Percentiles rank a stretch among this genome's conserved stretches.
These are phyloP conservation scores for Oncopeltus fasciatus DNA, from an alignment of 1,140 invertebrate genomes.

Conservation along the genomic window DNA sequence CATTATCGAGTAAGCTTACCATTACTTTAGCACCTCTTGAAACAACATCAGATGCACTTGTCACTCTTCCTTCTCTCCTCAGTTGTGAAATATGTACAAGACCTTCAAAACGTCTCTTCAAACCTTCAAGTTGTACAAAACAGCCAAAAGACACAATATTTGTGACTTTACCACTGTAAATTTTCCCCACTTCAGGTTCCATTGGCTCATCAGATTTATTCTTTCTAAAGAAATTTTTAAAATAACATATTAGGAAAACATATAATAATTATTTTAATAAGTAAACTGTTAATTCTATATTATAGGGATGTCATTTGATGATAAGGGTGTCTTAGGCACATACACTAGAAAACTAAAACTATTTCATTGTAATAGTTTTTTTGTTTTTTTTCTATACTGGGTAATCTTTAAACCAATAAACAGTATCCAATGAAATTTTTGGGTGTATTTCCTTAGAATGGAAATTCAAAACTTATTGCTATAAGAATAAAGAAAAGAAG, in stretches of 20 bases:
- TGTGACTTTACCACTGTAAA: slow-evolving; percentile 87
- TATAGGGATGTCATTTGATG: too few species aligned
- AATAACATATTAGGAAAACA: neutral
- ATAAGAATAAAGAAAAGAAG: too few species aligned
- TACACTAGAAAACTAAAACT: too few species aligned
- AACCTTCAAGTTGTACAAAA: slow-evolving; percentile 89
- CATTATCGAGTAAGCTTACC: slow-evolving; percentile 32
- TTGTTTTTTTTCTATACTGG: too few species aligned
- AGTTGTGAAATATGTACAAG: slow-evolving; percentile 96
- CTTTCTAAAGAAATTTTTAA: slow-evolving; percentile 8
- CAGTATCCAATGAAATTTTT: too few species aligned
- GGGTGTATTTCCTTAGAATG: too few species aligned
- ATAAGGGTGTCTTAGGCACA: too few species aligned
- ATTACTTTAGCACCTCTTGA: slow-evolving; percentile 81
- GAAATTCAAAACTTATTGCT: too few species aligned
- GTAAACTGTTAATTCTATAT: too few species aligned
- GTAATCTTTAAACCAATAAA: too few species aligned
- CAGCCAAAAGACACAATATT: slow-evolving; percentile 95
- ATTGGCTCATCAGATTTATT: slow-evolving; percentile 20
- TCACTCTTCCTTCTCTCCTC: slow-evolving; percentile 81
- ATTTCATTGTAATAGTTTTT: too few species aligned
- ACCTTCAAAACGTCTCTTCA: slow-evolving; percentile 80
- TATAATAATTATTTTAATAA: slow-evolving; percentile 10
- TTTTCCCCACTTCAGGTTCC: slow-evolving; percentile 44
- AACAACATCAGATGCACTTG: slow-evolving; percentile 88